Evolutionary conservation across 1,140 invertebrate species (phyloP).

Genomic region (Diachasmimorpha longicaudata): DNA sequence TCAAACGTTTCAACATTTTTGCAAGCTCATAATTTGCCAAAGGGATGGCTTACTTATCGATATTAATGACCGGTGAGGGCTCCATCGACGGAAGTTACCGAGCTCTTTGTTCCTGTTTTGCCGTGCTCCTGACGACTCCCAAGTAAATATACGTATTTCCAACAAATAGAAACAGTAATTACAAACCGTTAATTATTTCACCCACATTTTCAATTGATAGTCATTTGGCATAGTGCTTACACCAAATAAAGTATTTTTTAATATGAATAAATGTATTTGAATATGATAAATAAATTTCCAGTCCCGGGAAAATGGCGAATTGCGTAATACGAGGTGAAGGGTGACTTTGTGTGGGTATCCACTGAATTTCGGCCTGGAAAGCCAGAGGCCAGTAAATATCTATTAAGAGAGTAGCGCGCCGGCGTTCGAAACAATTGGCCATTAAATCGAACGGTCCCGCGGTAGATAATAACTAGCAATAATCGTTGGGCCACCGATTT

Average conservation of each 20-base stretch:
- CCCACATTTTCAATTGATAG: too few relatives aligned
- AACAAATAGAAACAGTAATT: too few relatives aligned
- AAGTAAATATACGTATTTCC: too few relatives aligned
- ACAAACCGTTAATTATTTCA: too few relatives aligned
- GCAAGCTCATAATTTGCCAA: background rate
- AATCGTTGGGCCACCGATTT: conserved; percentile 53
- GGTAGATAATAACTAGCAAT: conserved; percentile 60
- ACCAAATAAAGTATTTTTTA: too few relatives aligned
- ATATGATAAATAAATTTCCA: too few relatives aligned
- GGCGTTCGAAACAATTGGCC: conserved; percentile 58
- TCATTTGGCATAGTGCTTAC: too few relatives aligned
- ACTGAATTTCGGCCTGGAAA: conserved; percentile 4
- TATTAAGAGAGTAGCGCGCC: conserved; percentile 49
- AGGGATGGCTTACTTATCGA: background rate
- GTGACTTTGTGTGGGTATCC: background rate
- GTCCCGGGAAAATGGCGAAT: background rate
- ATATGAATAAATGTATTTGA: too few relatives aligned
- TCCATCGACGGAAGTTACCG: background rate
- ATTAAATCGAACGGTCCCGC: conserved; percentile 59
- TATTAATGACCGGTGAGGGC: background rate
- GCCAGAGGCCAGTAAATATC: conserved; percentile 53
- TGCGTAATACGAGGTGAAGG: conserved; percentile 2
- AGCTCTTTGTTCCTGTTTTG: background rate
- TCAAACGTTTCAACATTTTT: conserved; percentile 36
- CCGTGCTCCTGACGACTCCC: too few relatives aligned